Conservation (phyloP, 2,888 invertebrate species). For the Dioctria linearis region DNA sequence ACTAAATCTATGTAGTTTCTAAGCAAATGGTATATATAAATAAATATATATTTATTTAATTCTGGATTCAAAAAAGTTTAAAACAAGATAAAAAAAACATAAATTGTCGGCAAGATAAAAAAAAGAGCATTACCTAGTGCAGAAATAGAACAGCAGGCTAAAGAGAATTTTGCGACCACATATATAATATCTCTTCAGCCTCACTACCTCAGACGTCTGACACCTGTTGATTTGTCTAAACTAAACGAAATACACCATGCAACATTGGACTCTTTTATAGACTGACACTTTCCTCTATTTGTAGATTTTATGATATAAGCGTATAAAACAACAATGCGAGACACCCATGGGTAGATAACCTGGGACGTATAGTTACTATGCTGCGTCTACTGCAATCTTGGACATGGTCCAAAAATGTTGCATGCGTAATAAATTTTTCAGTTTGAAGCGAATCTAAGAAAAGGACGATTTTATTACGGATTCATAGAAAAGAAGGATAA, state of each 20-base stretch:
- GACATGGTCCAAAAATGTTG: slow-evolving; percentile 7
- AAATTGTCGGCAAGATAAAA: too few relatives aligned
- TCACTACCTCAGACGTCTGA: too few relatives aligned
- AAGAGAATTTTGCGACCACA: too few relatives aligned
- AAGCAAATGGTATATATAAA: too few relatives aligned
- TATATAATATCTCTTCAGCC: too few relatives aligned
- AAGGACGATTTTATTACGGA: background rate
- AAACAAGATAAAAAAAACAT: too few relatives aligned
- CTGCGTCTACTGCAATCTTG: background rate
- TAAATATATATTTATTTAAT: too few relatives aligned
- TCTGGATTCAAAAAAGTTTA: too few relatives aligned
- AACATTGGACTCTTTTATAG: background rate
- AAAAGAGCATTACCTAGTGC: too few relatives aligned
- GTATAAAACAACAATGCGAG: slow-evolving; percentile 1
- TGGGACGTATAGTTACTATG: slow-evolving; percentile 15
- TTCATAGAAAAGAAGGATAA: slow-evolving; percentile 2
- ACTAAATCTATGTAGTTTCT: too few relatives aligned
- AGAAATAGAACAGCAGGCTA: too few relatives aligned
- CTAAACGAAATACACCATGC: background rate
- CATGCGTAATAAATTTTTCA: background rate
- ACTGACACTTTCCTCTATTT: slow-evolving; percentile 8
- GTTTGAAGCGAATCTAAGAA: background rate
- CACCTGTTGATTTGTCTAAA: slow-evolving; percentile 18
- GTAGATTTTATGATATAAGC: slow-evolving; percentile 7
- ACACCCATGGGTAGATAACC: slow-evolving; percentile 20